Conservation (phyloP, 2,888 invertebrate species). For the Clitarchus hookeri region DNA sequence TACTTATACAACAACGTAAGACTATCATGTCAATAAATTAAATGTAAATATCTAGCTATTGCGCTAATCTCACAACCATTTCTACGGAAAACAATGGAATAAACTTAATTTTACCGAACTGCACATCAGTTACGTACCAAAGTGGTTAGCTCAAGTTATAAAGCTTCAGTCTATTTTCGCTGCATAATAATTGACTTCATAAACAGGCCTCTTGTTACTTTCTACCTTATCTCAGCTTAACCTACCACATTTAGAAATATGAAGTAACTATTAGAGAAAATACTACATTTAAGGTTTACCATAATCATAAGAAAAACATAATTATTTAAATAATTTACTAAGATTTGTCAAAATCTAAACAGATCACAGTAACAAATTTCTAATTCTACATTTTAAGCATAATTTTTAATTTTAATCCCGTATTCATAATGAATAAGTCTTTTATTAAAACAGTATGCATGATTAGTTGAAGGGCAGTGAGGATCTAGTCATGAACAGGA, state of each 20-base stretch:
- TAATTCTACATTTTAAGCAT: constrained; percentile 1
- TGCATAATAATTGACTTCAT: neutral
- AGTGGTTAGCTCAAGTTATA: neutral
- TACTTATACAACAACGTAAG: neutral
- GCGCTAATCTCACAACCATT: neutral
- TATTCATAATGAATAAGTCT: neutral
- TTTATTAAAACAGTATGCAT: too few species aligned
- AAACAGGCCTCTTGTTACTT: neutral
- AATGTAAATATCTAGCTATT: neutral
- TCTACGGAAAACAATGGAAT: neutral
- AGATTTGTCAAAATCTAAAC: neutral
- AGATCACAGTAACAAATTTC: neutral
- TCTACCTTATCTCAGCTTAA: neutral
- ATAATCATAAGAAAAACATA: neutral
- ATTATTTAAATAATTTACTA: neutral
- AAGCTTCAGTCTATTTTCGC: neutral
- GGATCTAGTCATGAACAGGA: neutral
- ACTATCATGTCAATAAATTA: neutral
- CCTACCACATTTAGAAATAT: neutral
- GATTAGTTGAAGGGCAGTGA: neutral
- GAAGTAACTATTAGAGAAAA: too few species aligned
- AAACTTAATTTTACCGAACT: neutral
- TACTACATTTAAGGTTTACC: neutral
- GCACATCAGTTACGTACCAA: neutral
- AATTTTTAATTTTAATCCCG: neutral